Evolutionary conservation across 1,140 invertebrate genomes (phyloP).

Genomic region (Hetaerina americana): DNA sequence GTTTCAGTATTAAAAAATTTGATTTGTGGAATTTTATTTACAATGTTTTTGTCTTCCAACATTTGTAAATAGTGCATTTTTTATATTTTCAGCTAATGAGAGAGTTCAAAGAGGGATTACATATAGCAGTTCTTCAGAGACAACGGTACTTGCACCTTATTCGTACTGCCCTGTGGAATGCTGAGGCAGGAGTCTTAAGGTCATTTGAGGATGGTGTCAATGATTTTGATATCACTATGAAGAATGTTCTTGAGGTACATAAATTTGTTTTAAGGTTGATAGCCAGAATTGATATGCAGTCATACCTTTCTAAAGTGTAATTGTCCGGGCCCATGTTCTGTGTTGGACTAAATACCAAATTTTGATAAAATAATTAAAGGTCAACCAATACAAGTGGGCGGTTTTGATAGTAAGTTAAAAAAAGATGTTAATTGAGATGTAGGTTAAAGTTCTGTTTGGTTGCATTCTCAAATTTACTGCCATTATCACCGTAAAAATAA

Average conservation of each 20-base stretch:
- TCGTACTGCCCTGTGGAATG: conserved; percentile 45
- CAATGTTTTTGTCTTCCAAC: neutral
- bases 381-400: too few species aligned
- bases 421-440: too few species aligned
- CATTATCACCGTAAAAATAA: too few species aligned
- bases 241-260: conserved; percentile 48
- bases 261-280: too few species aligned
- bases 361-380: too few species aligned
- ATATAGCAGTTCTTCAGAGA: conserved; percentile 61
- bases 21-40: neutral
- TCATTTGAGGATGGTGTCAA: conserved; percentile 44
- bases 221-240: conserved; percentile 65
- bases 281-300: too few species aligned
- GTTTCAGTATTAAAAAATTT: neutral
- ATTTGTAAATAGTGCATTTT: conserved; percentile 2
- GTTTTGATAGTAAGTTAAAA: too few species aligned
- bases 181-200: conserved; percentile 29
- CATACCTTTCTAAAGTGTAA: too few species aligned
- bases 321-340: too few species aligned
- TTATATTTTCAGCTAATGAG: conserved; percentile 52
- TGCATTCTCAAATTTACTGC: too few species aligned
- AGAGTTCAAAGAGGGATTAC: conserved; percentile 73
- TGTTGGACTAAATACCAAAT: too few species aligned
- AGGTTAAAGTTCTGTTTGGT: too few species aligned
- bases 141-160: conserved; percentile 54